Evolutionary conservation across 2,797 vertebrate genomes (phyloP).

Genomic region (Carduelis carduelis): DNA sequence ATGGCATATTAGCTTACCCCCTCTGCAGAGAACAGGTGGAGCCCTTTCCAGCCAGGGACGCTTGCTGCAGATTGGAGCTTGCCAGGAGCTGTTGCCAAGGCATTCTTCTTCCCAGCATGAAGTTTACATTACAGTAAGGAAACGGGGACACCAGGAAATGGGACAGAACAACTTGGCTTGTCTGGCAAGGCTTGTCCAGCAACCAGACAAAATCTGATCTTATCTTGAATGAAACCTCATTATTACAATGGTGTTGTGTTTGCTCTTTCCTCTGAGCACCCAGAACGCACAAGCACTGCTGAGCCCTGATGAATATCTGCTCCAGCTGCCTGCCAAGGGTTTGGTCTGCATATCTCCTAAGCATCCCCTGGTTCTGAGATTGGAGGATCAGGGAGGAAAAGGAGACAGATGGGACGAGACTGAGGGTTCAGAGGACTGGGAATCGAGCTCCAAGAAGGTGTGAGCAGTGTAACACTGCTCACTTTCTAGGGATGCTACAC

Average conservation of each 20-base stretch:
- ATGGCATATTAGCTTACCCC: neutral
- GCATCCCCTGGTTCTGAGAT: neutral
- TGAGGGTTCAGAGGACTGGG: neutral
- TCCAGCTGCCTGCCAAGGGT: neutral
- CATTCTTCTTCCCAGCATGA: neutral
- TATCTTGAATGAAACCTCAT: conserved; percentile 20
- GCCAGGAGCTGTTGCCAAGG: neutral
- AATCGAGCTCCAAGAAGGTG: neutral
- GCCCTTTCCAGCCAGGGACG: neutral
- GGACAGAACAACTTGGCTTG: neutral
- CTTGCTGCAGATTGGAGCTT: neutral
- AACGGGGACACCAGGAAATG: neutral
- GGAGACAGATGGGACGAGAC: neutral
- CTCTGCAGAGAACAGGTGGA: conserved; percentile 8
- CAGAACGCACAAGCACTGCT: rapidly evolving
- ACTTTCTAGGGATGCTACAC: neutral
- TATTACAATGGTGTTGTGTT: neutral
- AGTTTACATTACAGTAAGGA: neutral
- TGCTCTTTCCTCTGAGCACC: neutral
- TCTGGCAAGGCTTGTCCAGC: conserved; percentile 18
- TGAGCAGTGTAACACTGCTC: neutral
- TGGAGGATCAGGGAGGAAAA: neutral
- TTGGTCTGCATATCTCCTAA: neutral
- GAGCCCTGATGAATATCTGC: neutral
- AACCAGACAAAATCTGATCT: neutral